Evolutionary conservation across 2,113 vertebrate species (phyloP).

Genomic region (Strigops habroptila): DNA sequence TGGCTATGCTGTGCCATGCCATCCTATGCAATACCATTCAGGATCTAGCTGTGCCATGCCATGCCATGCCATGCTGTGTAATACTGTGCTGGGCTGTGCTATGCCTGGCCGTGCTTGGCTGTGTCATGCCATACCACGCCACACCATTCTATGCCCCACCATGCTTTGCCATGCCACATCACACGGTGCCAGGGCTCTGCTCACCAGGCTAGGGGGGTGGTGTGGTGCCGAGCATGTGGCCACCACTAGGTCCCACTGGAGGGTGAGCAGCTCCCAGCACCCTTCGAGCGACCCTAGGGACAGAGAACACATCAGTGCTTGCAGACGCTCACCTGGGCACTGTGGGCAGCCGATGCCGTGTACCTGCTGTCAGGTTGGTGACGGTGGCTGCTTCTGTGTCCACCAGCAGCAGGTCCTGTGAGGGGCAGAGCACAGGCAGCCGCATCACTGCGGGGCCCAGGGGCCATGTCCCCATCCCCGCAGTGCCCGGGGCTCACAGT

Average conservation of each 20-base stretch:
- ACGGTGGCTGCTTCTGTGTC: conserved; percentile 38
- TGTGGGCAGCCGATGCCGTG: rapidly evolving
- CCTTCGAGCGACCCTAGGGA: conserved; percentile 62
- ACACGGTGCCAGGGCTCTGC: rapidly evolving
- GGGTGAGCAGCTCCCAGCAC: conserved; percentile 80
- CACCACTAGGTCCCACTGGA: conserved; percentile 87
- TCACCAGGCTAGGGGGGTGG: conserved; percentile 82
- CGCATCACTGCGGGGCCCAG: rapidly evolving
- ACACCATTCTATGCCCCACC: not conserved
- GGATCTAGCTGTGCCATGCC: not conserved
- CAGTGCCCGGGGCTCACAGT: conserved; percentile 64
- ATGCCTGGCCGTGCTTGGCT: not conserved
- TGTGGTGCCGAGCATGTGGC: conserved; percentile 86
- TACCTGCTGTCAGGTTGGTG: conserved; percentile 70
- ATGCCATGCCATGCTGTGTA: not conserved
- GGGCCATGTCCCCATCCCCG: rapidly evolving
- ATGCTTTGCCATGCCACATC: rapidly evolving
- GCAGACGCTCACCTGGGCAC: rapidly evolving
- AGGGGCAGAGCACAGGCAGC: not conserved
- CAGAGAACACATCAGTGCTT: not conserved
- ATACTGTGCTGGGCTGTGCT: not conserved
- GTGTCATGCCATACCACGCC: too few species aligned
- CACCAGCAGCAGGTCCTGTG: conserved; percentile 74
- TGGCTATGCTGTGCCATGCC: too few species aligned
- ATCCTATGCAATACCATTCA: not conserved